Evolutionary conservation across 2,888 invertebrate species (phyloP).

Genomic region (Dione vanillae): DNA sequence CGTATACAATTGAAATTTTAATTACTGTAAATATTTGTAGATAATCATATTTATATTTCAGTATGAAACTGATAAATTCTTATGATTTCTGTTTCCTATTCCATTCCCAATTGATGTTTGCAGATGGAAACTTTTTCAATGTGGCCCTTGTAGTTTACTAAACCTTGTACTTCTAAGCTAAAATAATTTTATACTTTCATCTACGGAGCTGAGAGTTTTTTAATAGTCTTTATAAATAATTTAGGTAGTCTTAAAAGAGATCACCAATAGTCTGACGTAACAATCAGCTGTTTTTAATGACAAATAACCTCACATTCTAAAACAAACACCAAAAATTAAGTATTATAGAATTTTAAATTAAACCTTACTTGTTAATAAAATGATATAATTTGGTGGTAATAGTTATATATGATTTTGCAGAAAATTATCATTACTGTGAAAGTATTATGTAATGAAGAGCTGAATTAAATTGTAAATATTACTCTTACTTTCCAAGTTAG

Average conservation of each 20-base stretch:
- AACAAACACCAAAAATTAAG: not conserved
- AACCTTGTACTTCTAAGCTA: too few relatives aligned
- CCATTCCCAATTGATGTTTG: too few relatives aligned
- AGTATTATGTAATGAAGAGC: slow-evolving; percentile 13
- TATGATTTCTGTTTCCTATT: too few relatives aligned
- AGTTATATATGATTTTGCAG: not conserved
- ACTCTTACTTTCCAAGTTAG: not conserved
- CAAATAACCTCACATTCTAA: slow-evolving; percentile 15
- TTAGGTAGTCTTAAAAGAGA: not conserved
- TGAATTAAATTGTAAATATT: not conserved
- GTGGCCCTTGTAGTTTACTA: too few relatives aligned
- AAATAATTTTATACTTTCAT: too few relatives aligned
- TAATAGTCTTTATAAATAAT: too few relatives aligned
- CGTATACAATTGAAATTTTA: too few relatives aligned
- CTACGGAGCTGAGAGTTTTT: too few relatives aligned
- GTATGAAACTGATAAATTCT: too few relatives aligned
- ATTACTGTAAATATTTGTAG: too few relatives aligned
- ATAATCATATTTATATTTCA: too few relatives aligned
- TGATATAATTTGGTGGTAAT: not conserved
- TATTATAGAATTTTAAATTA: not conserved
- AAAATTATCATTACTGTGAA: not conserved
- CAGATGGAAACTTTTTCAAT: too few relatives aligned
- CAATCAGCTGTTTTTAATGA: slow-evolving; percentile 11
- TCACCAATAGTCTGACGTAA: not conserved
- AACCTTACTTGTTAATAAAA: not conserved